Base-by-base conservation (phyloP, 2,888 invertebrate genomes). In the Patella caerulea region DNA sequence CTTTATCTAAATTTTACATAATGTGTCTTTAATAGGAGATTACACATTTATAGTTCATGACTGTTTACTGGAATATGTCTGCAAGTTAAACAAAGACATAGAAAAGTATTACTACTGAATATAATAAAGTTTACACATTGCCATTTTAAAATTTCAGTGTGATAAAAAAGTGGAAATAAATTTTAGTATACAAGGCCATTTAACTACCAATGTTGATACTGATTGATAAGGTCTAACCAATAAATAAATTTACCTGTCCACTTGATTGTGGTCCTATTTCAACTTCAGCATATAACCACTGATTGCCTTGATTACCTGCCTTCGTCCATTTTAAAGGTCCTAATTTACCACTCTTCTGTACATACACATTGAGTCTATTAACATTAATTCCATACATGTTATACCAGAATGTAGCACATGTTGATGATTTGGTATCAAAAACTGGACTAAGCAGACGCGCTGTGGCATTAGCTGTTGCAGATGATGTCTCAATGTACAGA, bases 341-440 rank as follows among this genome's bases (percentile, higher is more conserved):
- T 12, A 45, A 19, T 9, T 34, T n/a, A n/a, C 17, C 9, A n/a
- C 79, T 79, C 9, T 79, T 78, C 55, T 79, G 81, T 7, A 87
- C 52, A 75, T 86, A 88, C 78, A 89, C 76, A 77, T 84, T 86
- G 11, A 90, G 83, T 9, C 77, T 79, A 81, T 87, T 88, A 55
- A 88, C 85, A 79, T 88, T 86, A n/a, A 80, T 74, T 11, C 91
- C 91, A 75, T 88, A 88, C 91, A 91, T 91, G 82, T 90, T 88
- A 77, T 90, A 90, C 91, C 90, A 91, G 87, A 91, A 91, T 1
- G 85, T 84, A 14, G 88, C 83, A 79, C 90, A 89, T 11, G 85
- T 79, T 0, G 83, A 74, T 2, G 82, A 80, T 5, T 76, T 54
- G 7, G 84, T 86, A 54, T 45, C 77, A 15, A 88, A 78, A 1